Conservation (phyloP, 2,113 vertebrate genomes). For the Melanerpes aurifrons region DNA sequence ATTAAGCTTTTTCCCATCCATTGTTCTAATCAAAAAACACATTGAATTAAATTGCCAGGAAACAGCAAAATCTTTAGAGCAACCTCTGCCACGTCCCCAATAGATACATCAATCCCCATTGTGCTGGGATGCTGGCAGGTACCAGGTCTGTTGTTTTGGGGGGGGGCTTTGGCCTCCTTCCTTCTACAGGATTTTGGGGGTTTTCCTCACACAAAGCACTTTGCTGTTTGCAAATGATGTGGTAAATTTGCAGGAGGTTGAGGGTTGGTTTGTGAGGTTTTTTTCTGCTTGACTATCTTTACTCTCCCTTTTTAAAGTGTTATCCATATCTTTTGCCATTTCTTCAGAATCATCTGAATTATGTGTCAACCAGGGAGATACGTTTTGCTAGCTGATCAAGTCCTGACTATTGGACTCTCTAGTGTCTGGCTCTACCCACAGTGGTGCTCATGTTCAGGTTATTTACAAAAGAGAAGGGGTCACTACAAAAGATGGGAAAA, state of each 20-base stretch:
- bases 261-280: neutral
- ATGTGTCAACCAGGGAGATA: neutral
- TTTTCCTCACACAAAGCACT: neutral
- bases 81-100: neutral
- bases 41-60: neutral
- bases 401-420: neutral
- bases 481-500: neutral
- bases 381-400: neutral
- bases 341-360: conserved; percentile 42
- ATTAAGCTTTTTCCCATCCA: neutral
- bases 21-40: neutral
- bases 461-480: neutral
- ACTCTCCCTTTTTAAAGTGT: conserved; percentile 74
- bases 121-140: neutral
- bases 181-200: neutral
- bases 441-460: neutral
- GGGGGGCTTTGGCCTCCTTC: neutral
- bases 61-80: neutral
- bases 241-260: neutral
- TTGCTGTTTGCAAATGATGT: neutral
- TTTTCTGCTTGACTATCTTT: neutral
- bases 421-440: neutral
- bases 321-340: conserved; percentile 51
- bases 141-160: neutral
- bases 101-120: neutral